Base-by-base conservation (phyloP, 2,113 vertebrate species). In the Aspidoscelis tigris region DNA sequence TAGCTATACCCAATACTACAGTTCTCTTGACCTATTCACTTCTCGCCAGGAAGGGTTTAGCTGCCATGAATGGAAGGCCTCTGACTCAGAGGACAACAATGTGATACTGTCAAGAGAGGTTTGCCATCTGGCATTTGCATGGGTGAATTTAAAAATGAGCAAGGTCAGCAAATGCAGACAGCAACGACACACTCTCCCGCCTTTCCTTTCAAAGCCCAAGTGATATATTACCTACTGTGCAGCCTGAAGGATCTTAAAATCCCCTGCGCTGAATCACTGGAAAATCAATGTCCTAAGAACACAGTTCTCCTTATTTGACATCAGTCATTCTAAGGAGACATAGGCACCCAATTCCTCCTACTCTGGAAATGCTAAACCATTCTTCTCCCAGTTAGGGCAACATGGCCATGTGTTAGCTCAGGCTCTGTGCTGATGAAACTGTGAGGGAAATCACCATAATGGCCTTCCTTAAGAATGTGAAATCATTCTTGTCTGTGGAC, bases 61-160 rank as follows among this genome's bases (percentile, higher is more conserved):
- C 44, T 5, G 0, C 47, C 50, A 83, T 77, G 55, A 65, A 61
- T 68, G 82, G 65, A 88, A 89, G 77, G 11, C 68, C 5, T 76
- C 7, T 21, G 64, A 43, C 4, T 79, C 71, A 84, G 55, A 65
- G 44, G 41, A 0, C 61, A 10, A 14, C 71, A 84, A 6, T 44
- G 71, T 69, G 18, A 4, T 1, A n/a, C 5, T 85, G 61, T 58
- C 26, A 47, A 84, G 7, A 50, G 3, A 50, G n/a, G 39, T 24
- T 76, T 18, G 61, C 50, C 16, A 58, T 20, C 44, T 3, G 14
- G 58, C 4, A 53, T 47, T 50, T 55, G 33, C 7, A 79, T 53
- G 20, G 65, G 1, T 0, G 1, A 47, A 82, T 21, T 69, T 68
- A 74, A 86, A 72, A 72, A 69, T 7, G 76, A 10, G 26, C 22